Evolutionary conservation across 2,113 vertebrate species (phyloP).

Genomic region (Turdus rufiventris): DNA sequence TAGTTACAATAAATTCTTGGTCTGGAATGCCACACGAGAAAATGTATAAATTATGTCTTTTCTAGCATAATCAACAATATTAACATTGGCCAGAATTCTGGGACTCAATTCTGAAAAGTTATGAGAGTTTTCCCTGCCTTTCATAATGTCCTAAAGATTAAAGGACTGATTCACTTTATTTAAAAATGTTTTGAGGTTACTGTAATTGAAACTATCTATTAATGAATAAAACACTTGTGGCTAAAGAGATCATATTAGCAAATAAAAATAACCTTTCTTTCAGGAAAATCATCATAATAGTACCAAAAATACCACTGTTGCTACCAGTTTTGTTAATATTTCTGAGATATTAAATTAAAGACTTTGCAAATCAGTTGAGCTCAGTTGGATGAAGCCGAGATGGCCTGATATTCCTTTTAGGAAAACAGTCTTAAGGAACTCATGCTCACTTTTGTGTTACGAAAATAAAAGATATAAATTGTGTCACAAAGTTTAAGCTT

Average conservation of each 20-base stretch:
- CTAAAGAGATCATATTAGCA: background rate
- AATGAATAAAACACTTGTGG: background rate
- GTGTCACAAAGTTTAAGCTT: background rate
- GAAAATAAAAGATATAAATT: background rate
- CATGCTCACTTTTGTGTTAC: accelerated
- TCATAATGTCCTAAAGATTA: background rate
- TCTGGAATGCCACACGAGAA: background rate
- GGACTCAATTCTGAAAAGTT: background rate
- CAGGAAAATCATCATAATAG: background rate
- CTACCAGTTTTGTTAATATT: background rate
- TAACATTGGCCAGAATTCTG: background rate
- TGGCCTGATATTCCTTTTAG: background rate
- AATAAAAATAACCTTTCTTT: background rate
- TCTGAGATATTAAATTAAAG: background rate
- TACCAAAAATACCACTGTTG: background rate
- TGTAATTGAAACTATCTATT: background rate
- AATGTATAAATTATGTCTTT: background rate
- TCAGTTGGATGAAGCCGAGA: background rate
- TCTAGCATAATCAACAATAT: background rate
- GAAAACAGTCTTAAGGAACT: background rate
- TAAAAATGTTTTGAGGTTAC: background rate
- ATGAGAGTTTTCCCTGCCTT: background rate
- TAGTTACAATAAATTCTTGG: background rate
- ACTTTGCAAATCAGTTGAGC: background rate
- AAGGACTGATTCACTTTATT: background rate